Evolutionary conservation across 2,113 vertebrate species (phyloP), one percentile per base, ranked within the genome.

Genomic region (Upupa epops): DNA sequence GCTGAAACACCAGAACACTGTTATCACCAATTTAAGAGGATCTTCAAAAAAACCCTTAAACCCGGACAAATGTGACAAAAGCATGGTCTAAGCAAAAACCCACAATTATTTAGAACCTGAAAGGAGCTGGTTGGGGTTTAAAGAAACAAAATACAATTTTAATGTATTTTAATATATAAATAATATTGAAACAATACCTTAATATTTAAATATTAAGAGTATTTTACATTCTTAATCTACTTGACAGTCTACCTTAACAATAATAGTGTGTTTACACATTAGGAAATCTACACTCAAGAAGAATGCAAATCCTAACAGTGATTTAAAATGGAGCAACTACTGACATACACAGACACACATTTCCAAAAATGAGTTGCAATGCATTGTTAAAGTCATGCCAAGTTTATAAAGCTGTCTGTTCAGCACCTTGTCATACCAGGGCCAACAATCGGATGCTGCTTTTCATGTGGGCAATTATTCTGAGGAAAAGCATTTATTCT

Each of bases 381-480:
- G 59, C 46, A 70, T 8, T 4, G 1, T 69, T 65, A 42, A 92
- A 85, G 51, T 63, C 78, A 58, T 78, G 87, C 55, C 55, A 52
- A 34, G 55, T 91, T 83, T 65, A 70, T 26, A 63, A 69, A 80
- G 24, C 64, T 89, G 83, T 83, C 75, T n/a, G n/a, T 58, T 63
- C 85, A 42, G 55, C 70, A 14, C 17, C 4, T 48, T 73, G 16
- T 66, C 54, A 88, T 48, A 51, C 1, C 5, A 61, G 18, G 58
- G 45, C 32, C 70, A 87, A 71, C 24, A 73, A 82, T 63, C 63
- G 73, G 75, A 71, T 70, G 37, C 25, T 56, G 48, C 48, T 83
- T 78, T 77, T 89, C 76, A 28, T 88, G 49, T 58, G 80, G 65
- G 51, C 32, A 34, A 83, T 77, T 89, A 66, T 70, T 92, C 88